Conservation (phyloP, 2,888 invertebrate species). For the Meta bourneti region DNA sequence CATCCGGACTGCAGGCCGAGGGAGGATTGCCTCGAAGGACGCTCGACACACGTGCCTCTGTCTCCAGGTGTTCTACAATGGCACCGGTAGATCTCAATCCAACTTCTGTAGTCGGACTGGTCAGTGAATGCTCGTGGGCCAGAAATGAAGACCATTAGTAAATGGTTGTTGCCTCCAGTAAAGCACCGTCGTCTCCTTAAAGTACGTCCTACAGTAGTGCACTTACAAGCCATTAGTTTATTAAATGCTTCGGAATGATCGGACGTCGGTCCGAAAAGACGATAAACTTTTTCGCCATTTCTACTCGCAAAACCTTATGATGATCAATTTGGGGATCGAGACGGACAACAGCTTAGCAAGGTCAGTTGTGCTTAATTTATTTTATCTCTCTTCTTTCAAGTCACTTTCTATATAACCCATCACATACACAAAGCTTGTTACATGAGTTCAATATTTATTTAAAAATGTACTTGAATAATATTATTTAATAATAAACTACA, state of each 20-base stretch:
- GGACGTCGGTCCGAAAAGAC: slow-evolving; percentile 48
- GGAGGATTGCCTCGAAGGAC: slow-evolving; percentile 6
- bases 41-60: slow-evolving; percentile 49
- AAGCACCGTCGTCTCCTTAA: slow-evolving; percentile 70
- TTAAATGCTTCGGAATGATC: slow-evolving; percentile 40
- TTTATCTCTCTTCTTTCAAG: neutral
- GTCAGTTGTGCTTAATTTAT: slow-evolving; percentile 13
- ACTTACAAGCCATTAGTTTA: slow-evolving; percentile 55
- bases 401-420: no score
- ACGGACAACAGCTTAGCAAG: slow-evolving; percentile 68
- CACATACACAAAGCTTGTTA: no score
- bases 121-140: slow-evolving; percentile 20
- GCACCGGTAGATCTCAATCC: slow-evolving; percentile 56
- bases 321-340: slow-evolving; percentile 45
- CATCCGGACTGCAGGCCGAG: slow-evolving; percentile 30
- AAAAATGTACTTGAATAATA: no score
- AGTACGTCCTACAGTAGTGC: slow-evolving; percentile 72
- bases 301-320: slow-evolving; percentile 54
- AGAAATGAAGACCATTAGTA: slow-evolving; percentile 68
- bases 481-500: no score
- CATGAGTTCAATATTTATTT: no score
- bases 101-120: slow-evolving; percentile 38
- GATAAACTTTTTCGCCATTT: slow-evolving; percentile 44
- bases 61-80: slow-evolving; percentile 60
- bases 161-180: slow-evolving; percentile 72